Evolutionary conservation across 2,797 vertebrate species (phyloP), one percentile per base, ranked within the genome.

Genomic region (Diplodus sargus): DNA sequence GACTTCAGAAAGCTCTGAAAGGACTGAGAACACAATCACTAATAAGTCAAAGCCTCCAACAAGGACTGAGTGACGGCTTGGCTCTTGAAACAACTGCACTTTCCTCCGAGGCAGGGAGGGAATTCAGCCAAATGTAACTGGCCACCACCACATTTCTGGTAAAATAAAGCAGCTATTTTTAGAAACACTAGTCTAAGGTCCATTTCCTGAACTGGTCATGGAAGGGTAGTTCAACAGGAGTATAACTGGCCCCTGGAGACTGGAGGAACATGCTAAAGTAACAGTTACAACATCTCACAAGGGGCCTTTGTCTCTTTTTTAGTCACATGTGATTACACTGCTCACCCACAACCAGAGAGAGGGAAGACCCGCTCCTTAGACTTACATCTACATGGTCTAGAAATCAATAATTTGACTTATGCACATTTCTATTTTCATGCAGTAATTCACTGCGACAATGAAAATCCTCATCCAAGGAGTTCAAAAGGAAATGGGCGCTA

Each of bases 121-220:
- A 81, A 78, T 78, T 63, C 67, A 81, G 76, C 70, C 74, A 85
- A 75, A 76, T 78, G 70, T 79, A 88, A 91, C 64, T 79, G 77
- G 70, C 72, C 77, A 70, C 58, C 39, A 47, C 51, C 58, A 81
- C 69, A 76, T 83, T 91, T 76, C 80, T 76, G 42, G 67, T 86
- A 22, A 78, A 87, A 87, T 74, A 71, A 86, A 83, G 54, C 18
- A 28, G 39, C 66, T 91, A 87, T 87, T 89, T 89, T 88, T 89
- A 83, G 84, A 88, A 87, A 51, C 71, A 52, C 15, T 0, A 59
- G 52, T 63, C 62, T 45, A 72, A 83, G 69, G 58, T 63, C 72
- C 75, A 76, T 90, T 86, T 92, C 84, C 85, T 87, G 83, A 81
- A 39, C 73, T 45, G 66, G 74, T 64, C 66, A 61, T 0, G 1